Evolutionary conservation across 2,113 vertebrate species (phyloP).

Genomic region (Hippocampus zosterae): DNA sequence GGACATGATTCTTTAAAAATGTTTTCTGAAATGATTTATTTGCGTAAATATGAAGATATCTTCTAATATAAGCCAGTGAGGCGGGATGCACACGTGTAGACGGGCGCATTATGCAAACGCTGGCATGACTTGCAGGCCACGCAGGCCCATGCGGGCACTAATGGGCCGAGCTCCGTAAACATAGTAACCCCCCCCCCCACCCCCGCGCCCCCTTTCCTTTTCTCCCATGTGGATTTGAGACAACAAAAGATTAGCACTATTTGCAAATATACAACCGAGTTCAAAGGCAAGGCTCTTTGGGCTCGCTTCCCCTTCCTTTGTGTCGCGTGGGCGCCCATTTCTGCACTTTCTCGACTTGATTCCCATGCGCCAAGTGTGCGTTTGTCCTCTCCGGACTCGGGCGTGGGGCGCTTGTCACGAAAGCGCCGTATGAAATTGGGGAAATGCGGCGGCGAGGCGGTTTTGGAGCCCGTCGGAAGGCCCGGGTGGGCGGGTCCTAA

Average conservation of each 20-base stretch:
- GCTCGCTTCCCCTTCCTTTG: slow-evolving; percentile 59
- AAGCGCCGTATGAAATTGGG: background rate
- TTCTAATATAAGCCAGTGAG: background rate
- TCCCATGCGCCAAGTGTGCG: background rate
- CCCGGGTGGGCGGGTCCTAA: slow-evolving; percentile 15
- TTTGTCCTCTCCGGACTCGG: background rate
- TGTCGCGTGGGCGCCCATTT: slow-evolving; percentile 14
- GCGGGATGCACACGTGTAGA: slow-evolving; percentile 12
- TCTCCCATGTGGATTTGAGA: slow-evolving; percentile 69
- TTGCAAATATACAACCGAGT: slow-evolving; percentile 73
- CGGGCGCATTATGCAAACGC: slow-evolving; percentile 60
- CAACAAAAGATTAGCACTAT: slow-evolving; percentile 74
- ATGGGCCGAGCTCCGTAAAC: slow-evolving; percentile 64
- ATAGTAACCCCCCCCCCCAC: slow-evolving; percentile 4
- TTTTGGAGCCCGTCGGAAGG: slow-evolving; percentile 17
- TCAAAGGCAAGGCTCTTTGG: slow-evolving; percentile 58
- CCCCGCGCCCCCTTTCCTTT: background rate
- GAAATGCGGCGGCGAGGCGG: background rate
- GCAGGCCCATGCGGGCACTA: slow-evolving; percentile 38
- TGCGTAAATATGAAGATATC: background rate
- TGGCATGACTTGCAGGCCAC: slow-evolving; percentile 51
- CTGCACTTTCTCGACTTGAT: background rate
- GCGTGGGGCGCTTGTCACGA: background rate
- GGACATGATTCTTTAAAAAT: too few relatives aligned
- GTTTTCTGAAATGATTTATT: too few relatives aligned